Percentiles rank a stretch among this genome's conserved stretches.
Conservation (phyloP, 2,113 vertebrate genomes). For the Phyllostomus hastatus region DNA sequence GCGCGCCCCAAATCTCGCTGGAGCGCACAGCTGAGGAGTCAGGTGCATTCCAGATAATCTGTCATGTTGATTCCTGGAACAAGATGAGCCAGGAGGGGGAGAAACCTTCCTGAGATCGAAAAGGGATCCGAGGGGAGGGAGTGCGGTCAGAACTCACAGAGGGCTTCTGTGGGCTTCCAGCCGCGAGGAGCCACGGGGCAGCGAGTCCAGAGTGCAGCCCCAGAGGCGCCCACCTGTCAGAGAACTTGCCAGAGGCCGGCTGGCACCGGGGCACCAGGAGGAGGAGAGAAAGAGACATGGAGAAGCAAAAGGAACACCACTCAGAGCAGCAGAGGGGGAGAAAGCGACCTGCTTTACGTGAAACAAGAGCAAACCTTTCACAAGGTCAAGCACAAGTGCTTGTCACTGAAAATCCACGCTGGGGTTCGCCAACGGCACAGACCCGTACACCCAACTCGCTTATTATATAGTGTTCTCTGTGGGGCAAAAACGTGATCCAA, state of each 20-base stretch:
- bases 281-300: neutral
- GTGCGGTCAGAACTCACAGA: neutral
- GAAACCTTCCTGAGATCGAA: neutral
- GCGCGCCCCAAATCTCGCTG: neutral
- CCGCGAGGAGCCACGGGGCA: neutral
- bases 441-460: neutral
- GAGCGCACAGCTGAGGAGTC: neutral
- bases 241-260: neutral
- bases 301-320: neutral
- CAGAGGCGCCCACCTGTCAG: too few species aligned
- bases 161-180: neutral
- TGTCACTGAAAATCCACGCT: neutral
- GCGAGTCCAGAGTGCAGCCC: neutral
- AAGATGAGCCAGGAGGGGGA: neutral
- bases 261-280: neutral
- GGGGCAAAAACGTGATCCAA: neutral
- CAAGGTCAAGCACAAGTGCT: neutral
- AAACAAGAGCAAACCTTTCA: fast-evolving
- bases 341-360: neutral
- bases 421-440: neutral
- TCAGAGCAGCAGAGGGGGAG: neutral
- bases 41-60: neutral
- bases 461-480: neutral
- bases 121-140: neutral
- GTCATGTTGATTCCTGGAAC: neutral